A percentile compares a stretch with the other conserved stretches of the same genome.
Conservation (phyloP, 2,888 invertebrate species). For the Disparrhopalites patrizii region DNA sequence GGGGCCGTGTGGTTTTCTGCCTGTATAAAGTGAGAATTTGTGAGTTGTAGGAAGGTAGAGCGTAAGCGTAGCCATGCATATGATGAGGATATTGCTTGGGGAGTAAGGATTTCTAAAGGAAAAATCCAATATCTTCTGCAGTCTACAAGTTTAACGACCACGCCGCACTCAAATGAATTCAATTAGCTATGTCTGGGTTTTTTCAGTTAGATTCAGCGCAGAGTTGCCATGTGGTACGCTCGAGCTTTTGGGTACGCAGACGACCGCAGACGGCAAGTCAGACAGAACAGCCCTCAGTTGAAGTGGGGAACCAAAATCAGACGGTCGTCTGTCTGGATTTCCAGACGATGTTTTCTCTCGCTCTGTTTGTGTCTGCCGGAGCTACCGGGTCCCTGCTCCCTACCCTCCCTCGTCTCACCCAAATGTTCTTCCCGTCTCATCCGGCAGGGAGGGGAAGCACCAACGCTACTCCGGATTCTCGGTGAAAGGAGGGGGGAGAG, state of each 20-base stretch:
- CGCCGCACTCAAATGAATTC: constrained; percentile 11
- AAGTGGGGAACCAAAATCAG: constrained; percentile 10
- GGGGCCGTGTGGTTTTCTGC: neutral
- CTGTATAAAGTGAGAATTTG: neutral
- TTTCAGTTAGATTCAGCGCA: constrained; percentile 11
- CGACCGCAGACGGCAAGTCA: constrained; percentile 9
- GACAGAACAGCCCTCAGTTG: constrained; percentile 10
- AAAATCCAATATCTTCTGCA: constrained; percentile 7
- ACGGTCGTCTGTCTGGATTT: constrained; percentile 11
- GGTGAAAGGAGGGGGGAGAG: constrained; percentile 2
- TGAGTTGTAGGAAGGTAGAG: neutral
- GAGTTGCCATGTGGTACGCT: constrained; percentile 2
- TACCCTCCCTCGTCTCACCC: neutral
- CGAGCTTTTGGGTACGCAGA: neutral
- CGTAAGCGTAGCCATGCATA: neutral
- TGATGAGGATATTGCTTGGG: constrained; percentile 1
- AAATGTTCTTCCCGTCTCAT: neutral
- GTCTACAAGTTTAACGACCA: constrained; percentile 11
- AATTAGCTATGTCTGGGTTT: constrained; percentile 11
- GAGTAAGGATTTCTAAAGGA: constrained; percentile 8
- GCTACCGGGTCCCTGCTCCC: neutral
- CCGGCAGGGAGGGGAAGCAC: neutral
- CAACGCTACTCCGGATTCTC: neutral
- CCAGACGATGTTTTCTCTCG: constrained; percentile 7
- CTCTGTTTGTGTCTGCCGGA: constrained; percentile 8